Percentiles rank a stretch among this genome's conserved stretches.
Conservation (phyloP, 2,797 vertebrate genomes). For the Odontamblyopus rebecca region DNA sequence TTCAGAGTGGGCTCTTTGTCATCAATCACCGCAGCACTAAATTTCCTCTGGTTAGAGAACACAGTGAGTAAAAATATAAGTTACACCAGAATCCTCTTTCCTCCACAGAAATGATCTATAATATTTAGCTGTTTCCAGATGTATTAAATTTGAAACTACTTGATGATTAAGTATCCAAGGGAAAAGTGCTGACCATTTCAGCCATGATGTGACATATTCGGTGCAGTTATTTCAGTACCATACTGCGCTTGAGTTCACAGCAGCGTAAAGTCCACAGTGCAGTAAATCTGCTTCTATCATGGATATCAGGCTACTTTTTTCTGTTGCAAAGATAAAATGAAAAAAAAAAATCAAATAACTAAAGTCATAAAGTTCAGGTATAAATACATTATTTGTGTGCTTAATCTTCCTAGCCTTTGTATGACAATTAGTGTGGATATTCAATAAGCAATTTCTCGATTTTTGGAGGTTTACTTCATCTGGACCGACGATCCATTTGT, state of each 20-base stretch:
- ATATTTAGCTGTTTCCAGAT: slow-evolving; percentile 73
- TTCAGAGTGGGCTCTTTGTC: slow-evolving; percentile 68
- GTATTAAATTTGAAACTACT: slow-evolving; percentile 71
- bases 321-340: slow-evolving; percentile 36
- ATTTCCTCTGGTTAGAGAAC: slow-evolving; percentile 64
- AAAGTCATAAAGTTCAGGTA: slow-evolving; percentile 33
- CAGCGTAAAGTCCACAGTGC: slow-evolving; percentile 41
- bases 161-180: slow-evolving; percentile 68
- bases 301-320: slow-evolving; percentile 31
- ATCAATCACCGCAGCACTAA: slow-evolving; percentile 67
- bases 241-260: slow-evolving; percentile 46
- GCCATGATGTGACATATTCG: slow-evolving; percentile 72
- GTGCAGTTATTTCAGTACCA: slow-evolving; percentile 71
- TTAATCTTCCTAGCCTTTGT: slow-evolving; percentile 35
- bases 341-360: slow-evolving; percentile 49
- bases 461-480: slow-evolving; percentile 51
- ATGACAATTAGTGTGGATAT: slow-evolving; percentile 49
- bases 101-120: slow-evolving; percentile 67
- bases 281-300: slow-evolving; percentile 61
- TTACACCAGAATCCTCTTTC: slow-evolving; percentile 58
- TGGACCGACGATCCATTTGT: slow-evolving; percentile 48
- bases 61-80: slow-evolving; percentile 65
- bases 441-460: slow-evolving; percentile 50
- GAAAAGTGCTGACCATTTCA: slow-evolving; percentile 76
- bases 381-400: slow-evolving; percentile 38